Conservation (phyloP, 1,140 invertebrate genomes). For the Pomacea maculata region DNA sequence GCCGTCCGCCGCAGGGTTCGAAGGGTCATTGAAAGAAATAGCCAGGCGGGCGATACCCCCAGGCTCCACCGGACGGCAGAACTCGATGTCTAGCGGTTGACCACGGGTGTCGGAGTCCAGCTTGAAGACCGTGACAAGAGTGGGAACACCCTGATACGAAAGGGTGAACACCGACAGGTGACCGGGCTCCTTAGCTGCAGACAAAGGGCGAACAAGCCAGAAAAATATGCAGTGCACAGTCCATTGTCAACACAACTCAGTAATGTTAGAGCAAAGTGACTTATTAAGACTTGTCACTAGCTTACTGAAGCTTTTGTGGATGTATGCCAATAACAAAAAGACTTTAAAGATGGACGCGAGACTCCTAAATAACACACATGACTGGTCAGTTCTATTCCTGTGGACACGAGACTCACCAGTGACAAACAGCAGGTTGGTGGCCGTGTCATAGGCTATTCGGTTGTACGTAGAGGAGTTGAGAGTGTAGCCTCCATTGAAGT, state of each 20-base stretch:
- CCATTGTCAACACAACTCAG: too few species aligned
- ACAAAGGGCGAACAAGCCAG: not conserved
- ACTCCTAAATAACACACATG: too few species aligned
- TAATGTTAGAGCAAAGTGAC: too few species aligned
- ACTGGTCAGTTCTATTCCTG: too few species aligned
- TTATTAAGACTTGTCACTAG: too few species aligned
- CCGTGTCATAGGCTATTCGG: slow-evolving; percentile 1
- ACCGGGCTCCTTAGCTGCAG: slow-evolving; percentile 20
- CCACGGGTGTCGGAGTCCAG: slow-evolving; percentile 10
- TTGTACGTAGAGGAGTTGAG: slow-evolving; percentile 17
- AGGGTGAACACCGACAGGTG: slow-evolving; percentile 20
- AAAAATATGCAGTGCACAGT: too few species aligned
- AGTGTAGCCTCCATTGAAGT: not conserved
- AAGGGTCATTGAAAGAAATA: slow-evolving; percentile 17
- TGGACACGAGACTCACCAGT: not conserved
- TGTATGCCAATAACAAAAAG: too few species aligned
- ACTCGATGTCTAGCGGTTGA: slow-evolving; percentile 26
- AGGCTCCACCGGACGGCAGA: slow-evolving; percentile 4
- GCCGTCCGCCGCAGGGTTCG: slow-evolving; percentile 15
- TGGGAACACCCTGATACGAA: slow-evolving; percentile 6
- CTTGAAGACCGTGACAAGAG: not conserved
- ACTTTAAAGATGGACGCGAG: too few species aligned
- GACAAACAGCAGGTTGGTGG: slow-evolving; percentile 9
- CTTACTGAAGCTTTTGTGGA: too few species aligned
- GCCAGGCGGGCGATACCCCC: slow-evolving; percentile 6